These are phyloP conservation scores for Azemiops feae DNA, from an alignment of 2,113 vertebrate genomes.

Conservation along the genomic window DNA sequence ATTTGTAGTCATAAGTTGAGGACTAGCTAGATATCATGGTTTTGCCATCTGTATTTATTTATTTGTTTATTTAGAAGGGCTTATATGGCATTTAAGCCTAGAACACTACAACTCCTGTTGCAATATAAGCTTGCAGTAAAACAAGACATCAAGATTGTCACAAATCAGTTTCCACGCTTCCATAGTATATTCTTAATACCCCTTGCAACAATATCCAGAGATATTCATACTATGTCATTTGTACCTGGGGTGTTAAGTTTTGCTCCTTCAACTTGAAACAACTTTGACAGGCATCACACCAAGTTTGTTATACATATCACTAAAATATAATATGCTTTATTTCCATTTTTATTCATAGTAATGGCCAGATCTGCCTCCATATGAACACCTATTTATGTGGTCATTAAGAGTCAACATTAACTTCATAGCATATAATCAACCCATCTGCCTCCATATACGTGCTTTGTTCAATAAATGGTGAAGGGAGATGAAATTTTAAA, in stretches of 20 bases:
- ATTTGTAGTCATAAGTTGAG: not conserved
- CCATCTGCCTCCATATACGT: not conserved
- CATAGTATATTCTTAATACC: not conserved
- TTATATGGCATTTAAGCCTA: not conserved
- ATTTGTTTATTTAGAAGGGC: not conserved
- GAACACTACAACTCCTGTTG: not conserved
- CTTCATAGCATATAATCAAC: not conserved
- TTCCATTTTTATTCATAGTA: not conserved
- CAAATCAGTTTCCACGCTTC: not conserved
- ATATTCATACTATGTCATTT: not conserved
- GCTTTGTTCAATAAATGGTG: not conserved
- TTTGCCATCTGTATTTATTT: not conserved
- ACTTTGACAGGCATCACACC: not conserved
- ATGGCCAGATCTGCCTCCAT: not conserved
- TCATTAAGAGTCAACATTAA: not conserved
- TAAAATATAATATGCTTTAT: not conserved
- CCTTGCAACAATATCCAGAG: not conserved
- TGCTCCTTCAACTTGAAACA: not conserved
- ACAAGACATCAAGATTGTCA: not conserved
- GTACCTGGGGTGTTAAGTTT: not conserved
- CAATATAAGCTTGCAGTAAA: not conserved
- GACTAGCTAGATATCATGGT: not conserved
- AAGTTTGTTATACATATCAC: not conserved
- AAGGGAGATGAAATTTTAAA: not conserved
- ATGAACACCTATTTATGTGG: not conserved